Evolutionary conservation across 1,140 invertebrate species (phyloP).

Genomic region (Chironomus striatipennis): DNA sequence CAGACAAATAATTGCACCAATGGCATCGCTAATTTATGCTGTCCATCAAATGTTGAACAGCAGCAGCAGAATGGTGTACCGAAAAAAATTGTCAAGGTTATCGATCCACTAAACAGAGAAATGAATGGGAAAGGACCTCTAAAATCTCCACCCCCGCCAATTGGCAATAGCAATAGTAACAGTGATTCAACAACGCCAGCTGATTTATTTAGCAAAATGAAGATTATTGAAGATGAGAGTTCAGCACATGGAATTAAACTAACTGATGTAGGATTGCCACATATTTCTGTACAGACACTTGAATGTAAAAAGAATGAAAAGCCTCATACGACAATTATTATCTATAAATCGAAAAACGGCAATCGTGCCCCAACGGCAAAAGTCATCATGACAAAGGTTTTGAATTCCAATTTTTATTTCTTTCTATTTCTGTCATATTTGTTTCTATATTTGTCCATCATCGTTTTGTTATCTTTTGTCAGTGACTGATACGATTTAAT

Average conservation of each 20-base stretch:
- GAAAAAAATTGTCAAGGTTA: constrained; percentile 17
- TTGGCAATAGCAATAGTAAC: neutral
- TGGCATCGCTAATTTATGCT: constrained; percentile 11
- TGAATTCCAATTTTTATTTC: neutral
- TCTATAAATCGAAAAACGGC: neutral
- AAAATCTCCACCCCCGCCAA: neutral
- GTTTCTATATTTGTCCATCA: neutral
- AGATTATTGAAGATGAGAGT: neutral
- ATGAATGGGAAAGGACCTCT: constrained; percentile 8
- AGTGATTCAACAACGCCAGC: neutral
- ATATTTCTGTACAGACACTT: constrained; percentile 17
- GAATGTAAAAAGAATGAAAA: constrained; percentile 10
- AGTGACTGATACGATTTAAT: constrained; percentile 8
- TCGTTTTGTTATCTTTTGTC: constrained; percentile 4
- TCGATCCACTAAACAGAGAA: constrained; percentile 1
- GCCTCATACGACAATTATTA: neutral
- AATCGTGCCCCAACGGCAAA: constrained; percentile 9
- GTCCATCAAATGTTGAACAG: constrained; percentile 5
- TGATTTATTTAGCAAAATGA: neutral
- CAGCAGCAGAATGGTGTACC: neutral
- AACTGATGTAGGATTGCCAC: neutral
- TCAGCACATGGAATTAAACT: constrained; percentile 12
- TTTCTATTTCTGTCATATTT: no score
- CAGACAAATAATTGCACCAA: constrained; percentile 17
- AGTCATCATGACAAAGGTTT: constrained; percentile 19